phyloP scores from a whole-genome alignment of 2,113 vertebrate species.

The Sterna hirundo region DNA sequence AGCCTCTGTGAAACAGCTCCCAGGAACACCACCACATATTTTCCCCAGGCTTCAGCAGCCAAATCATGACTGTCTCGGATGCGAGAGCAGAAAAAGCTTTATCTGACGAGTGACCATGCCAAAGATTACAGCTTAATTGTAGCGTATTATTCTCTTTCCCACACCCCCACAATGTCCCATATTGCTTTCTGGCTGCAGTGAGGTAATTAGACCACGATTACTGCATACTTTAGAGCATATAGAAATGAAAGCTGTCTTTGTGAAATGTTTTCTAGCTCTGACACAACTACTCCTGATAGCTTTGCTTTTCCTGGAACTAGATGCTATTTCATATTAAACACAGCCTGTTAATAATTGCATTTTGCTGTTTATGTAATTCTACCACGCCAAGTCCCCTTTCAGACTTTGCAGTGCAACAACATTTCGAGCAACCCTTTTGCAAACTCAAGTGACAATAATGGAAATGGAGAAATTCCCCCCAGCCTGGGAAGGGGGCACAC shows the following conservation, averaged over 20 bases:
- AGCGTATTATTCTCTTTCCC: constrained; percentile 33
- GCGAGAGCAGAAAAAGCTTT: constrained; percentile 19
- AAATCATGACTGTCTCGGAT: not conserved
- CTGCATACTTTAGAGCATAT: constrained; percentile 36
- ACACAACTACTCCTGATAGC: constrained; percentile 28
- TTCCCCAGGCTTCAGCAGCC: constrained; percentile 43
- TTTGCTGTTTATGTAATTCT: not conserved
- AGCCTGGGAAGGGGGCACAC: not conserved
- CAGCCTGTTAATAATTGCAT: not conserved
- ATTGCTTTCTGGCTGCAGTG: constrained; percentile 44
- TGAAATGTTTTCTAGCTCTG: constrained; percentile 43
- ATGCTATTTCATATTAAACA: not conserved
- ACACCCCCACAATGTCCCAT: constrained; percentile 38
- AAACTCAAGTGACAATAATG: not conserved
- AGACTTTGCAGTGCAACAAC: not conserved
- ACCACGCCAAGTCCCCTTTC: not conserved
- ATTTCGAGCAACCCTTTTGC: not conserved
- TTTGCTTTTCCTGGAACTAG: constrained; percentile 29
- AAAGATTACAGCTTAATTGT: constrained; percentile 62
- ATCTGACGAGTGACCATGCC: constrained; percentile 46
- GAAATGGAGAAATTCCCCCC: not conserved
- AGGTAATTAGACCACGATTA: constrained; percentile 30
- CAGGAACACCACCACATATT: constrained; percentile 18
- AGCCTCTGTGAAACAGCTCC: constrained; percentile 17
- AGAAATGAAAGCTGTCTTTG: constrained; percentile 61